These are phyloP conservation scores for Tetrao urogallus DNA, from an alignment of 2,113 vertebrate genomes.

Conservation along the genomic window DNA sequence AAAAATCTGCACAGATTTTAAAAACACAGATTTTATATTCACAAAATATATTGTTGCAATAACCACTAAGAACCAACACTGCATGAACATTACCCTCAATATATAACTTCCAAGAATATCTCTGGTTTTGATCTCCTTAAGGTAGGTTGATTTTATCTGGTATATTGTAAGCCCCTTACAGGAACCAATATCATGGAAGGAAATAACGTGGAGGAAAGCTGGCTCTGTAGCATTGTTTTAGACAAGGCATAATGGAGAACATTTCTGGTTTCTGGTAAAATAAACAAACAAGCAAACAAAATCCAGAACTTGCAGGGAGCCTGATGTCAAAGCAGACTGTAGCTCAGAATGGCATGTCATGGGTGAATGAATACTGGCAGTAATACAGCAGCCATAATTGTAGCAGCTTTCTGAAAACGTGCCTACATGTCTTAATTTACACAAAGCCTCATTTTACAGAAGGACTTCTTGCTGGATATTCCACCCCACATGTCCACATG, in stretches of 20 bases:
- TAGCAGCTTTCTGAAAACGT: neutral
- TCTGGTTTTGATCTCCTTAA: neutral
- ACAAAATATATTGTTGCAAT: neutral
- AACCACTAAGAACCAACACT: neutral
- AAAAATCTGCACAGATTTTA: neutral
- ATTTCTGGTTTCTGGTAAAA: neutral
- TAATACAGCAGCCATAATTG: neutral
- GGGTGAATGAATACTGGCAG: neutral
- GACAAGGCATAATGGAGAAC: neutral
- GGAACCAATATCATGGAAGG: neutral
- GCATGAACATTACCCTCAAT: neutral
- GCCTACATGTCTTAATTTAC: neutral
- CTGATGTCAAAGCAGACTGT: slow-evolving; percentile 1
- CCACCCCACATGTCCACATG: neutral
- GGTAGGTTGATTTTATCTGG: neutral
- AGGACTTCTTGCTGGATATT: neutral
- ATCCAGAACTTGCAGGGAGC: neutral
- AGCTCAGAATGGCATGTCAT: neutral
- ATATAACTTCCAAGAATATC: neutral
- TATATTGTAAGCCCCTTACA: neutral
- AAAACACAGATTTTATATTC: neutral
- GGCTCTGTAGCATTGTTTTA: neutral
- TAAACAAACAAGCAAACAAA: neutral
- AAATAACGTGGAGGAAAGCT: neutral
- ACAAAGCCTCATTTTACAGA: neutral